Evolutionary conservation across 2,888 invertebrate genomes (phyloP).

Genomic region (Galerucella nymphaeae): DNA sequence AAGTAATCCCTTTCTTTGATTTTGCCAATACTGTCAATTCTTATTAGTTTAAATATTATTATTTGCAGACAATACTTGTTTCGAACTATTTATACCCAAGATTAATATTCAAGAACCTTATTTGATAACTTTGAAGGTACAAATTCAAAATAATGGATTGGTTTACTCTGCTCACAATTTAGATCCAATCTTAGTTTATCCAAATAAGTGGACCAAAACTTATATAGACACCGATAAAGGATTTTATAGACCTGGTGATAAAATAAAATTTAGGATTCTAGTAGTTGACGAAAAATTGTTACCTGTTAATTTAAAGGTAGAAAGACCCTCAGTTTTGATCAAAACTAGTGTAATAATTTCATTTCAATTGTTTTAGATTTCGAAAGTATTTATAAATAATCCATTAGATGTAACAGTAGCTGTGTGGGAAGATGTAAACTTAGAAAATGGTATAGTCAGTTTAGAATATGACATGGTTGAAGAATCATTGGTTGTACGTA

Average conservation of each 20-base stretch:
- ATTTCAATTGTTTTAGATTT: conserved; percentile 65
- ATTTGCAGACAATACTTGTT: conserved; percentile 60
- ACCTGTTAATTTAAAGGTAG: conserved; percentile 58
- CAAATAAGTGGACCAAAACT: conserved; percentile 63
- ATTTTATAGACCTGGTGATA: conserved; percentile 70
- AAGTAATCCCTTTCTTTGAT: too few species aligned
- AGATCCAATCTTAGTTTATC: conserved; percentile 60
- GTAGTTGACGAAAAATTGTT: conserved; percentile 66
- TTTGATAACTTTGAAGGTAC: conserved; percentile 57
- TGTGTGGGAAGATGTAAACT: conserved; percentile 72
- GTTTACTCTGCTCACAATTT: conserved; percentile 57
- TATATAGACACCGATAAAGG: conserved; percentile 70
- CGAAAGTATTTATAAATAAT: conserved; percentile 74
- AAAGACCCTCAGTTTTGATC: not conserved
- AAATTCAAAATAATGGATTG: conserved; percentile 54
- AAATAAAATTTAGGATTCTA: conserved; percentile 67
- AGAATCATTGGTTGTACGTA: conserved; percentile 57
- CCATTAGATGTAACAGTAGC: conserved; percentile 73
- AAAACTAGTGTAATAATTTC: too few species aligned
- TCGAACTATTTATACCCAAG: conserved; percentile 56
- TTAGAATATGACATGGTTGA: conserved; percentile 59
- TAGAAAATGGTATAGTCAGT: conserved; percentile 73
- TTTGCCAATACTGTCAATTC: too few species aligned
- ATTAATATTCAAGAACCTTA: conserved; percentile 52
- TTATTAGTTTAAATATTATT: not conserved